These are phyloP conservation scores for Tipula vernalis DNA, from an alignment of 2,888 invertebrate genomes.

Conservation along the genomic window DNA sequence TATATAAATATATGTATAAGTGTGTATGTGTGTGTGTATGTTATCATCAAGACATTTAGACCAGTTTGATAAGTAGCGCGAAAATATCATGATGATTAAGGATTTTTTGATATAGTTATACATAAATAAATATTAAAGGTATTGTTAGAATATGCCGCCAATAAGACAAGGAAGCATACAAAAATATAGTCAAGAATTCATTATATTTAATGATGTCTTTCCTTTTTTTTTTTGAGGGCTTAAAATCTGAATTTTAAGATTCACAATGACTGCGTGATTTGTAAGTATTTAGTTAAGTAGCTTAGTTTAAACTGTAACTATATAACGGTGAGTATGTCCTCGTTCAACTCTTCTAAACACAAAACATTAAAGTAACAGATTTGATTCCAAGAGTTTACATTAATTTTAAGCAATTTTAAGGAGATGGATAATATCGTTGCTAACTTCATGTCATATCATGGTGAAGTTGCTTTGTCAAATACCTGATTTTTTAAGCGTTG, in stretches of 20 bases:
- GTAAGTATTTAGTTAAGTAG: background rate
- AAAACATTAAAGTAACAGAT: no score
- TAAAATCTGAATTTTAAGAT: background rate
- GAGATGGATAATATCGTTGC: no score
- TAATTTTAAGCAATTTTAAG: no score
- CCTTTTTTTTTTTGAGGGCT: background rate
- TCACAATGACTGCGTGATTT: background rate
- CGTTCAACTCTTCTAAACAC: no score
- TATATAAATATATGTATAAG: background rate
- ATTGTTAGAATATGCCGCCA: background rate
- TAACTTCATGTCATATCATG: no score
- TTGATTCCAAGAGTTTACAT: no score
- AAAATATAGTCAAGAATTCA: background rate
- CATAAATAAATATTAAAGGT: background rate
- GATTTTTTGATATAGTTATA: background rate
- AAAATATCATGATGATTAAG: background rate
- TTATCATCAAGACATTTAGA: background rate
- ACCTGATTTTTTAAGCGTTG: no score
- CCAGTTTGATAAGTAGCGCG: background rate
- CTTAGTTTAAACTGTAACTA: no score
- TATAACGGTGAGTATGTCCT: no score
- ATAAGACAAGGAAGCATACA: background rate
- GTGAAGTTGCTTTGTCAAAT: no score
- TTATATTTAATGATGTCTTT: background rate
- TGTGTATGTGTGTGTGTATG: background rate